These are phyloP conservation scores for Macroglossus sobrinus DNA, from an alignment of 2,113 vertebrate species.

Conservation along the genomic window DNA sequence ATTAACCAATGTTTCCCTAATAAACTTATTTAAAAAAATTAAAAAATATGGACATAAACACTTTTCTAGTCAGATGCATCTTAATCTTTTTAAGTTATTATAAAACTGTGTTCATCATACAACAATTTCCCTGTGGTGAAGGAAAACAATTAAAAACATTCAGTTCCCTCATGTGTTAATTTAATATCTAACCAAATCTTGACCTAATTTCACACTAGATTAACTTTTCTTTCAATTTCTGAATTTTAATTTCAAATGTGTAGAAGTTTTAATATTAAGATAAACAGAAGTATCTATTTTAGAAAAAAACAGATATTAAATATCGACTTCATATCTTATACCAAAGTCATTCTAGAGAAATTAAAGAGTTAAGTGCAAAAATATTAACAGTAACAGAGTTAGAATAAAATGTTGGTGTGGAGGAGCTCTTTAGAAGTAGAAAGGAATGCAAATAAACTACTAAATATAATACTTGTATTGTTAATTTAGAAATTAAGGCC, in stretches of 20 bases:
- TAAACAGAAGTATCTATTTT: conserved; percentile 51
- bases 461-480: not conserved
- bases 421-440: not conserved
- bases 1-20: no score
- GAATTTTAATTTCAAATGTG: conserved; percentile 64
- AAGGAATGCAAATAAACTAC: not conserved
- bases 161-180: conserved; percentile 59
- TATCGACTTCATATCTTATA: not conserved
- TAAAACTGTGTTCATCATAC: not conserved
- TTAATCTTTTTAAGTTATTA: conserved; percentile 14
- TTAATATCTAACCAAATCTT: conserved; percentile 67
- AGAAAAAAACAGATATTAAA: conserved; percentile 50
- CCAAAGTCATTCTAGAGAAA: not conserved
- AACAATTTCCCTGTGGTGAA: not conserved
- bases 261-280: conserved; percentile 65
- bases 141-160: conserved; percentile 68
- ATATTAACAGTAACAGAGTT: not conserved
- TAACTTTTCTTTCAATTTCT: conserved; percentile 62
- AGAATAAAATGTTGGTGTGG: not conserved
- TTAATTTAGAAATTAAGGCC: conserved; percentile 11
- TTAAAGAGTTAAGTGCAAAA: not conserved
- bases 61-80: not conserved
- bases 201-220: conserved; percentile 78
- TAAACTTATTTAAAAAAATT: no score
- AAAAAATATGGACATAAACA: not conserved